Conservation (phyloP, 2,888 invertebrate species). For the Aporophyla nigra region DNA sequence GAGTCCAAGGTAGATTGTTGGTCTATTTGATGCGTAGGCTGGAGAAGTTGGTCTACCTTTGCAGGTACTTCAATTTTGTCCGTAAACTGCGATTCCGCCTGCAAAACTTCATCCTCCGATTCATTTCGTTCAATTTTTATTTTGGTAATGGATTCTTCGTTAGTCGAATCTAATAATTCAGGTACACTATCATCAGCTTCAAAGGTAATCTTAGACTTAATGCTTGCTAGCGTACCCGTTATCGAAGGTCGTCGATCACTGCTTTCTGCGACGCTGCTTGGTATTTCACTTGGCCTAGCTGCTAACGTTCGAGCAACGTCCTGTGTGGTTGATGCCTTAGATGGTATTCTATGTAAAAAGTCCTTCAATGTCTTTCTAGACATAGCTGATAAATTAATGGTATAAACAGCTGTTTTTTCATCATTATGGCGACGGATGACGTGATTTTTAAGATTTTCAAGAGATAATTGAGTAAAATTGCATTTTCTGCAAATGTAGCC, state of each 20-base stretch:
- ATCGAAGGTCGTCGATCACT: conserved; percentile 49
- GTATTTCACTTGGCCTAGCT: conserved; percentile 70
- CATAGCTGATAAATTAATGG: conserved; percentile 82
- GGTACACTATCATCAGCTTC: conserved; percentile 76
- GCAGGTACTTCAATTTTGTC: conserved; percentile 26
- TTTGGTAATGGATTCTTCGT: conserved; percentile 50
- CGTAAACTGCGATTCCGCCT: conserved; percentile 39
- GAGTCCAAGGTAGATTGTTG: background rate
- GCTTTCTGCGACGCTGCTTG: conserved; percentile 70
- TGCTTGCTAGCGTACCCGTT: conserved; percentile 51
- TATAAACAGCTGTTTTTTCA: conserved; percentile 86
- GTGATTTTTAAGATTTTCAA: conserved; percentile 92
- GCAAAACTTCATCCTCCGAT: conserved; percentile 55
- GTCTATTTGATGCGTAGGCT: background rate
- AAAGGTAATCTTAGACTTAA: conserved; percentile 82
- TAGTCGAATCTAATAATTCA: conserved; percentile 53
- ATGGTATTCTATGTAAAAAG: conserved; percentile 62
- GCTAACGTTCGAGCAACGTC: conserved; percentile 73
- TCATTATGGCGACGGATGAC: conserved; percentile 90
- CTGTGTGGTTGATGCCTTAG: conserved; percentile 68
- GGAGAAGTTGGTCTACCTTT: conserved; percentile 31
- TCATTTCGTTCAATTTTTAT: conserved; percentile 61
- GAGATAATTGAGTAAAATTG: conserved; percentile 93
- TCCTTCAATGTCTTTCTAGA: conserved; percentile 74
- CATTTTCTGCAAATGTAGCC: conserved; percentile 94